These are phyloP conservation scores for Chaetodon trifasciatus DNA, from an alignment of 2,797 vertebrate species.

Conservation along the genomic window DNA sequence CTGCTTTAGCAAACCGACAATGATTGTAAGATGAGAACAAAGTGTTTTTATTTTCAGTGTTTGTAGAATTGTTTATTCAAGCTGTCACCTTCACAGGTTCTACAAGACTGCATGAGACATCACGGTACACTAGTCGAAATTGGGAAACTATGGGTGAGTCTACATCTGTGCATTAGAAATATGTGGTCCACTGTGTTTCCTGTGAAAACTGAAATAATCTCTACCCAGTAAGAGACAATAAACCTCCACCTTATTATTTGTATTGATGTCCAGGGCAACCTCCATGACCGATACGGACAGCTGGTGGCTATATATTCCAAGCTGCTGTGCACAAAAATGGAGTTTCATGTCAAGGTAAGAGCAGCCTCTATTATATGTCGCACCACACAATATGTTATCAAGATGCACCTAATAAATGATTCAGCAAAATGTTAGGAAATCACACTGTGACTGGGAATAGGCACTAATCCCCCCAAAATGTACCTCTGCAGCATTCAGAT, in stretches of 20 bases:
- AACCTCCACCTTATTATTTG: not conserved
- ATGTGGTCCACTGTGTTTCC: not conserved
- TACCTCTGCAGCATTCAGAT: slow-evolving; percentile 88
- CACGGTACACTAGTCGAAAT: slow-evolving; percentile 91
- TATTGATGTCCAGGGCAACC: slow-evolving; percentile 85
- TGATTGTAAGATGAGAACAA: not conserved
- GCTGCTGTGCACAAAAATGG: slow-evolving; percentile 93
- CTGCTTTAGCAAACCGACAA: not conserved
- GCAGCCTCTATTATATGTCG: not conserved
- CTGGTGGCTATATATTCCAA: slow-evolving; percentile 91
- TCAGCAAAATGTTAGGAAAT: not conserved
- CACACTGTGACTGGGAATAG: not conserved
- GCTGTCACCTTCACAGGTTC: slow-evolving; percentile 85
- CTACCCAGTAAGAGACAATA: not conserved
- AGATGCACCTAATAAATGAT: not conserved
- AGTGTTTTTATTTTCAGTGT: not conserved
- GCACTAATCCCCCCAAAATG: slow-evolving; percentile 15
- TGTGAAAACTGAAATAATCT: not conserved
- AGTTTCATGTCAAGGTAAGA: slow-evolving; percentile 93
- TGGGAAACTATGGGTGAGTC: slow-evolving; percentile 93
- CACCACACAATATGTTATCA: not conserved
- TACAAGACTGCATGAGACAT: slow-evolving; percentile 97
- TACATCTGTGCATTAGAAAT: not conserved
- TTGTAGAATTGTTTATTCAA: slow-evolving; percentile 4
- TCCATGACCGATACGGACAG: slow-evolving; percentile 94